Evolutionary conservation across 2,888 invertebrate genomes (phyloP).

Genomic region (Lithodes maja): DNA sequence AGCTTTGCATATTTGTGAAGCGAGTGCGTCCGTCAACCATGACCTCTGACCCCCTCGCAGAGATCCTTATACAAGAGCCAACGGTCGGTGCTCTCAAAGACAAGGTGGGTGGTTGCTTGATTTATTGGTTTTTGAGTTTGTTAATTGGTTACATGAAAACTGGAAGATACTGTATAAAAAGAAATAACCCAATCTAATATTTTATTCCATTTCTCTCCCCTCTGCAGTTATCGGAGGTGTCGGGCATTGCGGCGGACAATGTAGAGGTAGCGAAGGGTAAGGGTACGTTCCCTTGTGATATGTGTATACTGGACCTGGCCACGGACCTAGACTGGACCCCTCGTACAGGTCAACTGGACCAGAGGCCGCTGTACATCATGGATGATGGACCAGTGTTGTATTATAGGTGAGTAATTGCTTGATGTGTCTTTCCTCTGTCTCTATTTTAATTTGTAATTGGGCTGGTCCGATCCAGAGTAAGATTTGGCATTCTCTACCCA

Average conservation of each 20-base stretch:
- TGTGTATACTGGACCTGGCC: constrained; percentile 80
- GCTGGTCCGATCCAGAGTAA: too few species aligned
- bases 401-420: constrained; percentile 78
- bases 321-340: constrained; percentile 81
- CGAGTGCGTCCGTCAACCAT: constrained; percentile 75
- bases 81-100: constrained; percentile 75
- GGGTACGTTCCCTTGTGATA: constrained; percentile 80
- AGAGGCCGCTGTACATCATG: constrained; percentile 79
- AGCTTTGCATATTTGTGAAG: constrained; percentile 74
- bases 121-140: too few species aligned
- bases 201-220: not conserved
- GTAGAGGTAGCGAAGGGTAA: constrained; percentile 80
- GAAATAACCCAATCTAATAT: too few species aligned
- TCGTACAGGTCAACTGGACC: constrained; percentile 77
- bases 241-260: constrained; percentile 80
- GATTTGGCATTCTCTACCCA: too few species aligned
- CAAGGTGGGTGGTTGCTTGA: constrained; percentile 74
- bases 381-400: constrained; percentile 81
- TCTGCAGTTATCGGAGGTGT: constrained; percentile 77
- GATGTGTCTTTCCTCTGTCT: too few species aligned
- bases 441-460: too few species aligned
- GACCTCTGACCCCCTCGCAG: constrained; percentile 74
- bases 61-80: constrained; percentile 74
- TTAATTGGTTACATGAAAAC: too few species aligned
- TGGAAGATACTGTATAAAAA: too few species aligned